A percentile compares a stretch with the other conserved stretches of the same genome.
Evolutionary conservation across 2,113 vertebrate genomes (phyloP).

Genomic region (Triplophysa dalaica): DNA sequence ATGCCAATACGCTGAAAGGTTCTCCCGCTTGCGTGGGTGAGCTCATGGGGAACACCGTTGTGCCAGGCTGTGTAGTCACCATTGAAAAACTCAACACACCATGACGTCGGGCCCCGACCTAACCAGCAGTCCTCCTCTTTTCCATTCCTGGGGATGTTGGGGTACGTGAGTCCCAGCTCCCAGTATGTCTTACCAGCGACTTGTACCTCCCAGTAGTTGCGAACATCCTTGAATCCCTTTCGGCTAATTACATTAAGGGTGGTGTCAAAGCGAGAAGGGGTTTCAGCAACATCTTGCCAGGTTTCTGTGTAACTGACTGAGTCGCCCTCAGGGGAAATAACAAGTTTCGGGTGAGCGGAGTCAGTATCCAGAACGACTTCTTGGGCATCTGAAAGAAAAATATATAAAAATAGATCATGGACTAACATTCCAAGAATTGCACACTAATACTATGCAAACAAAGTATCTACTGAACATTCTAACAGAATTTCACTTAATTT

Average conservation of each 20-base stretch:
- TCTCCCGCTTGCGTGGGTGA: constrained; percentile 55
- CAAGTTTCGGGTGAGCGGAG: constrained; percentile 75
- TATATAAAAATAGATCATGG: constrained; percentile 14
- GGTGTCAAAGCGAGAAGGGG: constrained; percentile 80
- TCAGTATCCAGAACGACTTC: constrained; percentile 70
- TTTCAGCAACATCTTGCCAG: constrained; percentile 76
- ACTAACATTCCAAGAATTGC: background rate
- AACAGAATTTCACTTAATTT: no score
- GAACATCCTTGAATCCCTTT: constrained; percentile 74
- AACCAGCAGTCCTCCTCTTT: constrained; percentile 83
- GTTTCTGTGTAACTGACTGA: constrained; percentile 69
- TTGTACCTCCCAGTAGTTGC: constrained; percentile 88
- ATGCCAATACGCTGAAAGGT: constrained; percentile 74
- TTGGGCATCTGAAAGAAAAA: constrained; percentile 65
- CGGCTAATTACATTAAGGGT: constrained; percentile 80
- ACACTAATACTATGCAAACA: no score
- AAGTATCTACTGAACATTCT: no score
- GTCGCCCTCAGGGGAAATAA: constrained; percentile 68
- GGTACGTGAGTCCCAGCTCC: constrained; percentile 82
- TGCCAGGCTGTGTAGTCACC: constrained; percentile 82
- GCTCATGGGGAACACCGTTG: constrained; percentile 64
- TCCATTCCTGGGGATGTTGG: constrained; percentile 79
- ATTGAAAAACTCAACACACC: constrained; percentile 81
- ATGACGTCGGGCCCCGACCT: constrained; percentile 77
- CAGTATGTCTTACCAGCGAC: constrained; percentile 86